Conservation (phyloP, 64 coral and sea anemone species). For the Dendronephthya gigantea region DNA sequence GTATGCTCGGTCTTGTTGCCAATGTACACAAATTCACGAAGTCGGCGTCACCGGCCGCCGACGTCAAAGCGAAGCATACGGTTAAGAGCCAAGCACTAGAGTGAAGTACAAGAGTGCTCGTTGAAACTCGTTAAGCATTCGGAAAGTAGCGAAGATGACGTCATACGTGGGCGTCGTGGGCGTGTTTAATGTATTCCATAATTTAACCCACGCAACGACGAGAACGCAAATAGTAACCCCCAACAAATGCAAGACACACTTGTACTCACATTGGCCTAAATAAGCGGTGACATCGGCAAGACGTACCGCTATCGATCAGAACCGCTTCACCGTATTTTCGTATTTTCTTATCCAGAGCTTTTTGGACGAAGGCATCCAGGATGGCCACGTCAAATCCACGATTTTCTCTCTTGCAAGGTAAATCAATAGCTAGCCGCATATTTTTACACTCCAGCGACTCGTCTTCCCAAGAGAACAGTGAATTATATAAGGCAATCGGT, state of each 20-base stretch:
- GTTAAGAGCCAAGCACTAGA: not conserved
- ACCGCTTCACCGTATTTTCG: not conserved
- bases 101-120: not conserved
- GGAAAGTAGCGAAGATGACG: not conserved
- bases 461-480: not conserved
- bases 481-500: not conserved
- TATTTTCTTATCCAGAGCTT: not conserved
- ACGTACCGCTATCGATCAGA: not conserved
- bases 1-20: not conserved
- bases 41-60: not conserved
- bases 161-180: not conserved
- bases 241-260: not conserved
- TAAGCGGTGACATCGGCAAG: not conserved
- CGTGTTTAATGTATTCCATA: not conserved
- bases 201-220: not conserved
- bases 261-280: not conserved
- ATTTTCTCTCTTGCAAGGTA: not conserved
- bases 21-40: not conserved
- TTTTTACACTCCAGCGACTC: not conserved
- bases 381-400: not conserved
- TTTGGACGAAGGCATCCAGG: not conserved
- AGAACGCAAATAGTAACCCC: conserved; percentile 6
- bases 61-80: not conserved
- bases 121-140: not conserved
- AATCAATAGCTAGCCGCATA: not conserved